These are phyloP conservation scores for Varecia variegata DNA, from an alignment of 2,797 vertebrate genomes.

Conservation along the genomic window DNA sequence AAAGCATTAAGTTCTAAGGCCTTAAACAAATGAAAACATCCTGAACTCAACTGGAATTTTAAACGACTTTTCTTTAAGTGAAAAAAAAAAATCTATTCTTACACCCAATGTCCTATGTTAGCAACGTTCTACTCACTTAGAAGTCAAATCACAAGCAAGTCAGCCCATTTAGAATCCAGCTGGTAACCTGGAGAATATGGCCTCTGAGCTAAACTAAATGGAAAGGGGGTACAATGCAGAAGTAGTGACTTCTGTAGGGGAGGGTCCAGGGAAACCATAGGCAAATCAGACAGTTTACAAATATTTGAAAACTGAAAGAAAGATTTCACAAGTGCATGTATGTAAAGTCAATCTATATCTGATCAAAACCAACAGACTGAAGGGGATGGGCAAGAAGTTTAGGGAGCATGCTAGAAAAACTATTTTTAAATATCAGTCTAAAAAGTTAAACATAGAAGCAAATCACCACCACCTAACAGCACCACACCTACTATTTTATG, in stretches of 20 bases:
- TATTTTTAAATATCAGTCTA: background rate
- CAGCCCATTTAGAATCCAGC: background rate
- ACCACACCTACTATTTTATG: background rate
- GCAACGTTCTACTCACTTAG: background rate
- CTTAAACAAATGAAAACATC: constrained; percentile 22
- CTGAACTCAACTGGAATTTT: background rate
- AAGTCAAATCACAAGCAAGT: background rate
- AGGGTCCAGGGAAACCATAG: background rate
- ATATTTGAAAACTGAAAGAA: background rate
- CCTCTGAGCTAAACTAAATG: background rate
- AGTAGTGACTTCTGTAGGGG: background rate
- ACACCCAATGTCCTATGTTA: background rate
- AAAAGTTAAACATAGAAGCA: background rate
- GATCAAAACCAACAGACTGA: background rate
- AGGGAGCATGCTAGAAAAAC: background rate
- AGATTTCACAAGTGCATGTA: background rate
- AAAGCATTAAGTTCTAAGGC: background rate
- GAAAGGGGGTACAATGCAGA: background rate
- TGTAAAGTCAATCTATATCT: background rate
- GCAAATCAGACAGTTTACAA: background rate
- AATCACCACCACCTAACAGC: background rate
- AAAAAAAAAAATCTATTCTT: constrained; percentile 10
- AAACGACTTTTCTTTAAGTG: constrained; percentile 37
- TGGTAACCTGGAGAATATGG: background rate
- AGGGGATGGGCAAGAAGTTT: background rate